Conservation (phyloP, 2,113 vertebrate genomes). For the Microtus richardsoni region DNA sequence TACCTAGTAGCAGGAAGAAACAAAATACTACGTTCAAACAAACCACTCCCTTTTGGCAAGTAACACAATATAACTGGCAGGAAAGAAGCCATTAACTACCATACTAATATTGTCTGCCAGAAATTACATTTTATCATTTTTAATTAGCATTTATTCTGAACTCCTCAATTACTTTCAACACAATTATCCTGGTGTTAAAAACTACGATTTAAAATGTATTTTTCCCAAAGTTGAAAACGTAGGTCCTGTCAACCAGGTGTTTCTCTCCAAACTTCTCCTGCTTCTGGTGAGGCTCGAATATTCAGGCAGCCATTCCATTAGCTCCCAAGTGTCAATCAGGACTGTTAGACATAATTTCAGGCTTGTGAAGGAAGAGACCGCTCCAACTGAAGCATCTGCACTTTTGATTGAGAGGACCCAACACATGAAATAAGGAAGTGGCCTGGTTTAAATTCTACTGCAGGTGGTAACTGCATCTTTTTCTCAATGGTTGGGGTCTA, state of each 20-base stretch:
- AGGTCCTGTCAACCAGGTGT: not conserved
- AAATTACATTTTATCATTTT: constrained; percentile 5
- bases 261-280: not conserved
- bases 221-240: not conserved
- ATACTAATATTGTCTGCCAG: not conserved
- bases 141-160: constrained; percentile 9
- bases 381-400: no score
- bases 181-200: not conserved
- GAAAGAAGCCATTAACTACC: not conserved
- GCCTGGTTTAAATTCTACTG: not conserved
- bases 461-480: not conserved
- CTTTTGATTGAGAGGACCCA: not conserved
- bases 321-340: not conserved
- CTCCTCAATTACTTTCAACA: not conserved
- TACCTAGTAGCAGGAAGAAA: not conserved
- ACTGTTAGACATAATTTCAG: not conserved
- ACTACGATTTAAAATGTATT: not conserved
- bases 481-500: not conserved
- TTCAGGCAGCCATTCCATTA: not conserved
- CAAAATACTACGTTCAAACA: not conserved
- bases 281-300: not conserved
- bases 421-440: not conserved
- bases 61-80: constrained; percentile 18
- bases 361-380: not conserved
- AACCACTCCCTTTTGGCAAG: not conserved